Conservation (phyloP, 2,113 vertebrate species). For the Limnothrissa miodon region DNA sequence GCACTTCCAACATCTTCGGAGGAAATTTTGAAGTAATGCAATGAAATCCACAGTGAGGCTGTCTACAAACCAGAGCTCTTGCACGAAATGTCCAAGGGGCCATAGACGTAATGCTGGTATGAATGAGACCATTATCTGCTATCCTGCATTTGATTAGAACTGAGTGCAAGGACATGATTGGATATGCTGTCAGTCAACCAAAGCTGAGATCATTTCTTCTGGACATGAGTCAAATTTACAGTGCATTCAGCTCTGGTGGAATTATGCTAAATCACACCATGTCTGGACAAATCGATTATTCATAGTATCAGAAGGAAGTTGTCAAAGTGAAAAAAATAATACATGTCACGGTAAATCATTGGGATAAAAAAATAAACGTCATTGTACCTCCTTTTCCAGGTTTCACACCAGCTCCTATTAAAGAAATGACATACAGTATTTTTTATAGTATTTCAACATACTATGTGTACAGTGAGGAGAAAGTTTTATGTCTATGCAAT, state of each 20-base stretch:
- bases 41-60: conserved; percentile 12
- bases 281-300: background rate
- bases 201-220: background rate
- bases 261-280: background rate
- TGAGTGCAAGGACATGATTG: background rate
- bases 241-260: background rate
- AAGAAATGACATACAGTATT: background rate
- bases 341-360: background rate
- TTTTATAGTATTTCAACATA: background rate
- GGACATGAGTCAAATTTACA: background rate
- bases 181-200: background rate
- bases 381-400: background rate
- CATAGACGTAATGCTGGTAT: background rate
- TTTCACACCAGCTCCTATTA: background rate
- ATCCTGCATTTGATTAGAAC: background rate
- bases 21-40: conserved; percentile 34
- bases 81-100: background rate
- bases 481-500: background rate
- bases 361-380: background rate
- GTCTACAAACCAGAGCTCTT: background rate
- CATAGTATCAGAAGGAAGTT: background rate
- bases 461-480: background rate
- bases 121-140: background rate
- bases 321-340: background rate
- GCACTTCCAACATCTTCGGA: conserved; percentile 60